Base-by-base conservation (phyloP, 2,797 vertebrate species). In the Xenops minutus region DNA sequence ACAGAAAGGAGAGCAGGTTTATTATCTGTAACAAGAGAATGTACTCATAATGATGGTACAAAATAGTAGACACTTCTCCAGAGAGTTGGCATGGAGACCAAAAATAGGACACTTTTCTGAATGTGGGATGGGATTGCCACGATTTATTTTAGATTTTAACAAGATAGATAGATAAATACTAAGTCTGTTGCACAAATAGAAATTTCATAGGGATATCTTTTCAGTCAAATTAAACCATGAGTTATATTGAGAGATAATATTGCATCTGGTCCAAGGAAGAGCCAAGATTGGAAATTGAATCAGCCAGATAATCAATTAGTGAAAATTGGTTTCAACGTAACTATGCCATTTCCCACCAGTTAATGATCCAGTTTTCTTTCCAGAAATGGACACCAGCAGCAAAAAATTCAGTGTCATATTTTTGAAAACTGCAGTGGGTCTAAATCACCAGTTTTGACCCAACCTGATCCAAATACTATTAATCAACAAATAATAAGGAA, bases 121-220 rank as follows among this genome's bases (percentile, higher is more conserved):
- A 82, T 81, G 91, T 85, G 80, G 79, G 34, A 89, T 83, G 88
- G 85, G 76, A 94, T 91, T 74, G 92, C 67, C 74, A 66, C 77
- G 71, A 55, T 97, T 93, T 95, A 95, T 91, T 92, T 89, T 62
- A 68, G 79, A 88, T 92, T 95, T 85, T 95, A 95, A 93, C 85
- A 78, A 61, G 64, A 29, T 23, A 54, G 63, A 73, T 85, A 84
- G 92, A 89, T 77, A 85, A 93, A 95, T 82, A 92, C 83, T 36
- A 79, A 55, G 44, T 75, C 68, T 67, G 56, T 80, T 66, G 54
- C 58, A 55, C 78, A 92, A 88, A 92, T 67, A 84, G 73, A 88
- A 95, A 82, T 63, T 84, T 73, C 55, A 69, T 19, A 44, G 29
- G 69, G 30, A 85, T 85, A 49, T 66, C 1, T 4, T 73, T 93